Evolutionary conservation across 2,888 invertebrate genomes (phyloP), one percentile per base, ranked within the genome.

Genomic region (Plebejus argus): DNA sequence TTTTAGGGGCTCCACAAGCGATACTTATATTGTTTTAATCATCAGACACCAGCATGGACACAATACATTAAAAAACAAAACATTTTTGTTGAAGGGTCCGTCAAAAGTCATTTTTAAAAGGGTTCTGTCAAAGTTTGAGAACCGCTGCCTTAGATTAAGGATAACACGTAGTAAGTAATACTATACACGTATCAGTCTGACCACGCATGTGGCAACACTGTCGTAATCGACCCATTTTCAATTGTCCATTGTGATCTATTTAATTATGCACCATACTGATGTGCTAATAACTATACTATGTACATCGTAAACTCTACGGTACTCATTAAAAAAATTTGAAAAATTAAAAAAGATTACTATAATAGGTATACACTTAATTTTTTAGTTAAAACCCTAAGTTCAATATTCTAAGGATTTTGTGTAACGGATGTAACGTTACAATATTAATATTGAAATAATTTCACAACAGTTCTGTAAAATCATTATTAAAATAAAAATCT

Each of bases 221-320:
- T 56, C 56, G 39, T 56, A 77, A 66, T 66, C 28, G 66, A 5
- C 66, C 28, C 6, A 66, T 33, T 66, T 66, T 6, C 66, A 28
- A 66, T 66, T 28, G 66, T 66, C 66, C 66, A 66, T 66, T 66
- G 66, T 33, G 20, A 33, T 20, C 28, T 66, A 66, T 28, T 66
- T 66, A 66, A 33, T 28, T 66, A 66, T 33, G 28, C 28, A 66
- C 61, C 66, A 33, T 66, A 28, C 28, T 28, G 28, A 66, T 66
- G 28, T 66, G 66, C 18, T 33, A 66, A 66, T 66, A 66, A 66
- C 66, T 15, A 28, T 8, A 15, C 0, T 23, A 61, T 58, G 12
- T 23, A 23, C 12, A 61, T 23, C 20, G 61, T 3, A 12, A 20
- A 10, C 0, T n/a, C 0, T 7, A n/a, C 6, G 20, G 58, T 10